A percentile compares a stretch with the other conserved stretches of the same genome.
Conservation (phyloP, 2,888 invertebrate species). For the Chelonus formosanus region DNA sequence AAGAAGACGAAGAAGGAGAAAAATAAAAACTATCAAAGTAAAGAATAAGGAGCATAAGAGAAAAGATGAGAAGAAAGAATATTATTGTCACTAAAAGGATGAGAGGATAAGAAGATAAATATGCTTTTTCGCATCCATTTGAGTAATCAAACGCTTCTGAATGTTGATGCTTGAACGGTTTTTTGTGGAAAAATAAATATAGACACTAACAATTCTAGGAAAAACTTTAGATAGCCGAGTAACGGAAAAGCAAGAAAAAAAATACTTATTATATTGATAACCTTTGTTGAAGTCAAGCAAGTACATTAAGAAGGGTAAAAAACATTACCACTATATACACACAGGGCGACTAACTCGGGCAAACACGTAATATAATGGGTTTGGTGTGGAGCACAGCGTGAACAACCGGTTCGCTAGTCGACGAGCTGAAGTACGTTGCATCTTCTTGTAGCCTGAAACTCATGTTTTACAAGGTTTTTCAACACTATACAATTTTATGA, state of each 20-base stretch:
- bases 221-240: too few species aligned
- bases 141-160: too few species aligned
- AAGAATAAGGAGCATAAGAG: slow-evolving; percentile 1
- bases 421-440: slow-evolving; percentile 21
- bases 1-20: neutral
- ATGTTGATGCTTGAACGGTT: too few species aligned
- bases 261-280: too few species aligned
- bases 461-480: slow-evolving; percentile 23
- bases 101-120: too few species aligned
- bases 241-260: too few species aligned
- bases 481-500: slow-evolving; percentile 9
- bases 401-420: slow-evolving; percentile 34
- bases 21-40: neutral
- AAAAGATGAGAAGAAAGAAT: too few species aligned
- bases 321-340: slow-evolving; percentile 1
- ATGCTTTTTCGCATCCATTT: too few species aligned
- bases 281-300: neutral
- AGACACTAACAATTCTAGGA: too few species aligned
- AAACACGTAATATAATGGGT: slow-evolving; percentile 27
- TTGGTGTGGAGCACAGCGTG: slow-evolving; percentile 31
- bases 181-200: too few species aligned
- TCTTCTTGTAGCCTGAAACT: slow-evolving; percentile 21
- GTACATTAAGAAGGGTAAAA: neutral
- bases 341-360: slow-evolving; percentile 19
- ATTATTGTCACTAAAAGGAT: too few species aligned